Conservation (phyloP, 2,113 vertebrate genomes). For the Gavia stellata region DNA sequence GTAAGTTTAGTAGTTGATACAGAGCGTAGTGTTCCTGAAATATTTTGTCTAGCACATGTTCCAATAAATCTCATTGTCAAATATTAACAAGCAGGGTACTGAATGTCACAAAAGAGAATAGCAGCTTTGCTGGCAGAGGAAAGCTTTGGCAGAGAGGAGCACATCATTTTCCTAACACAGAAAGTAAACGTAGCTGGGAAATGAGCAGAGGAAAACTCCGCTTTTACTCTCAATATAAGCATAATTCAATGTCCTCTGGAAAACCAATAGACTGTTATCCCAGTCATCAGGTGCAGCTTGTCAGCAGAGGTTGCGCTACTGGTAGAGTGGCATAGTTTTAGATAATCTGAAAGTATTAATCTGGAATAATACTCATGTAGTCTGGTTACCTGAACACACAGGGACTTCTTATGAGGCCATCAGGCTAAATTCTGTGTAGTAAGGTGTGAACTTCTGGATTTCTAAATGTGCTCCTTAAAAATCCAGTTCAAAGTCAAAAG, state of each 20-base stretch:
- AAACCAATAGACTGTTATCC: neutral
- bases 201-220: neutral
- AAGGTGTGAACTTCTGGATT: neutral
- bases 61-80: neutral
- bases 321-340: neutral
- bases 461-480: neutral
- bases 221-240: neutral
- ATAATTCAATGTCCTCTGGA: neutral
- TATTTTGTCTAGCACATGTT: neutral
- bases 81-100: neutral
- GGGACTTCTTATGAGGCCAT: neutral
- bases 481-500: neutral
- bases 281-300: neutral
- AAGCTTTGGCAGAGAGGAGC: neutral
- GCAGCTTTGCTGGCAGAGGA: neutral
- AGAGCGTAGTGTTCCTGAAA: neutral
- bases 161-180: neutral
- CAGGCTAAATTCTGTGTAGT: neutral
- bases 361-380: neutral
- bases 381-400: neutral
- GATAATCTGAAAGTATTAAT: neutral
- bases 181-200: neutral
- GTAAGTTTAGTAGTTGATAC: neutral
- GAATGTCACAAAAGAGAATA: neutral
- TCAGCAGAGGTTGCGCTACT: neutral